A percentile compares a stretch with the other conserved stretches of the same genome.
Evolutionary conservation across 2,888 invertebrate species (phyloP).

Genomic region (Shargacucullia verbasci): DNA sequence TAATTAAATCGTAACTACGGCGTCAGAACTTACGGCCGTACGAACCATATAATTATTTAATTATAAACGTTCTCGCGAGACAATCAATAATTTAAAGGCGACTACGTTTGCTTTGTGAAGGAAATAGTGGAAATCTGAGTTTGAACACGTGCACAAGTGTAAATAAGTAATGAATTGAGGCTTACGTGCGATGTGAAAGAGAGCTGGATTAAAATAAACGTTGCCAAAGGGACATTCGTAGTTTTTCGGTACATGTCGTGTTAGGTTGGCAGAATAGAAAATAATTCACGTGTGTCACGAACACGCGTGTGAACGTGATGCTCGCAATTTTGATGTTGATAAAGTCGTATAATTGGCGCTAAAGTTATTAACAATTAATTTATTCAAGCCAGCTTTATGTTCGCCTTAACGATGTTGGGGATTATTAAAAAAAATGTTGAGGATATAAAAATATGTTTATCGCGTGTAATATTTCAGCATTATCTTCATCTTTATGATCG

Average conservation of each 20-base stretch:
- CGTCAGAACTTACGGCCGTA: constrained; percentile 70
- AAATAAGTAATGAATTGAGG: constrained; percentile 68
- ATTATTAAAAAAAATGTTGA: constrained; percentile 13
- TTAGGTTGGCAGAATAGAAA: constrained; percentile 52
- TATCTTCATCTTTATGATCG: constrained; percentile 42
- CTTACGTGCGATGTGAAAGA: constrained; percentile 60
- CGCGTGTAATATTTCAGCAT: constrained; percentile 20
- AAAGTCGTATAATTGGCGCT: constrained; percentile 39
- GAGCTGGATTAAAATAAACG: constrained; percentile 70
- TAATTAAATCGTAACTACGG: constrained; percentile 79
- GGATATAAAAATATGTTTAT: constrained; percentile 18
- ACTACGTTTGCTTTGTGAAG: constrained; percentile 52
- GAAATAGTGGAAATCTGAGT: constrained; percentile 50
- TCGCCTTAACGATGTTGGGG: constrained; percentile 18
- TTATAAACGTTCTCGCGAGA: constrained; percentile 69
- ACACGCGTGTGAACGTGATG: constrained; percentile 58
- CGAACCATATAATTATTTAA: constrained; percentile 80
- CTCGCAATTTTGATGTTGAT: constrained; percentile 47
- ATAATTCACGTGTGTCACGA: constrained; percentile 64
- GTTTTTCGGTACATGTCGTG: constrained; percentile 50
- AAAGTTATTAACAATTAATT: constrained; percentile 47
- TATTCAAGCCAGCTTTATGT: constrained; percentile 26
- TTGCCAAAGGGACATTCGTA: constrained; percentile 60
- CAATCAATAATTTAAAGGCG: constrained; percentile 69
- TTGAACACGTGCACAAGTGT: constrained; percentile 62